phyloP scores from a whole-genome alignment of 2,888 invertebrate genomes.

The Lasioglossum leucozonium region DNA sequence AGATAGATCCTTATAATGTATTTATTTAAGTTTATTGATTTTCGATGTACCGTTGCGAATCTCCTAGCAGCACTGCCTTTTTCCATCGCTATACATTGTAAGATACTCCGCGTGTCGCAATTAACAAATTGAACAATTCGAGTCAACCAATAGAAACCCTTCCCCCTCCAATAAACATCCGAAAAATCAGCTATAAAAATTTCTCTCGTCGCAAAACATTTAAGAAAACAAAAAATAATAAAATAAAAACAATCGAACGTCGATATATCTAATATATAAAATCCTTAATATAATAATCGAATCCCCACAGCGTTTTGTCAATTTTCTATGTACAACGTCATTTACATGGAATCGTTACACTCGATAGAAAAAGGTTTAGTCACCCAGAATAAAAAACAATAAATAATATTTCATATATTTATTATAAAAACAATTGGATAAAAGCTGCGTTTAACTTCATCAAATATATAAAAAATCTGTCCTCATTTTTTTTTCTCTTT shows the following conservation, averaged over 20 bases:
- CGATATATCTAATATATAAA: constrained; percentile 8
- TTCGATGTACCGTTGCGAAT: constrained; percentile 51
- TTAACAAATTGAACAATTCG: constrained; percentile 6
- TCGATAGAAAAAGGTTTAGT: constrained; percentile 25
- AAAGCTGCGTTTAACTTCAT: constrained; percentile 74
- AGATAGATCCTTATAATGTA: constrained; percentile 57
- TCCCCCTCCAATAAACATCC: neutral
- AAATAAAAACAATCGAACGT: constrained; percentile 17
- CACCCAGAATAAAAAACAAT: constrained; percentile 56
- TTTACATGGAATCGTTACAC: constrained; percentile 14
- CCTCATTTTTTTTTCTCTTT: neutral
- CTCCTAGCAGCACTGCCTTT: constrained; percentile 15
- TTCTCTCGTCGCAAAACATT: neutral
- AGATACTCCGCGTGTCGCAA: constrained; percentile 61
- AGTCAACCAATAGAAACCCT: neutral
- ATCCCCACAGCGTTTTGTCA: neutral
- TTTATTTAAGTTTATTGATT: constrained; percentile 41
- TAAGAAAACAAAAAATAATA: too few species aligned
- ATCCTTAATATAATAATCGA: constrained; percentile 15
- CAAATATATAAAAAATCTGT: constrained; percentile 68
- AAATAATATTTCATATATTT: constrained; percentile 73
- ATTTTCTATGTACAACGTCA: constrained; percentile 10
- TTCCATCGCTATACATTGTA: constrained; percentile 45
- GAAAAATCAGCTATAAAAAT: neutral
- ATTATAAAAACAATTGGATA: constrained; percentile 75